phyloP scores from a whole-genome alignment of 1,140 invertebrate species.

The Formica exsecta region DNA sequence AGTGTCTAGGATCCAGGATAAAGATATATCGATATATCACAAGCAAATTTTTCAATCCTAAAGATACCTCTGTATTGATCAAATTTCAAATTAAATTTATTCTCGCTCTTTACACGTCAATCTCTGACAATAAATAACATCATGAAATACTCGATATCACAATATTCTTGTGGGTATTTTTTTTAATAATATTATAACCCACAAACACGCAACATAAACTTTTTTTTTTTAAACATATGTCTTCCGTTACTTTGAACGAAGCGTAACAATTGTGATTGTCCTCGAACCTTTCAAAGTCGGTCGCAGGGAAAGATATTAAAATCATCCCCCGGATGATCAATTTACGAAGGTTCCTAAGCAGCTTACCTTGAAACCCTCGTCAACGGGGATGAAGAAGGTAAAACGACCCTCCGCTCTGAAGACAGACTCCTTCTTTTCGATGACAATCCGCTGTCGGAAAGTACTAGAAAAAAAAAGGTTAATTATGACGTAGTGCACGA shows the following conservation, averaged over 20 bases:
- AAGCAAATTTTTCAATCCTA: background rate
- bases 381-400: slow-evolving; percentile 96
- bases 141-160: background rate
- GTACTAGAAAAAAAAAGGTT: slow-evolving; percentile 86
- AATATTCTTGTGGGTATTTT: background rate
- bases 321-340: slow-evolving; percentile 54
- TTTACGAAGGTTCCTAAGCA: slow-evolving; percentile 60
- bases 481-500: slow-evolving; percentile 44
- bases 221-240: background rate
- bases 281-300: background rate
- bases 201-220: background rate
- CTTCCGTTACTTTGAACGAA: background rate
- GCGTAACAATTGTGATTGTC: background rate
- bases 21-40: background rate
- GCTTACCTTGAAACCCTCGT: slow-evolving; percentile 94
- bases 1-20: background rate
- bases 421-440: slow-evolving; percentile 90
- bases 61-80: background rate
- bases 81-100: slow-evolving; percentile 23
- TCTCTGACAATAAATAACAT: background rate
- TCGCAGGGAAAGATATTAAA: slow-evolving; percentile 18
- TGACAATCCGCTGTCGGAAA: slow-evolving; percentile 91
- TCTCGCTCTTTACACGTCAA: background rate
- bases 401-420: slow-evolving; percentile 92
- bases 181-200: background rate